phyloP scores from a whole-genome alignment of 2,888 invertebrate genomes.

The Sturmia bella region DNA sequence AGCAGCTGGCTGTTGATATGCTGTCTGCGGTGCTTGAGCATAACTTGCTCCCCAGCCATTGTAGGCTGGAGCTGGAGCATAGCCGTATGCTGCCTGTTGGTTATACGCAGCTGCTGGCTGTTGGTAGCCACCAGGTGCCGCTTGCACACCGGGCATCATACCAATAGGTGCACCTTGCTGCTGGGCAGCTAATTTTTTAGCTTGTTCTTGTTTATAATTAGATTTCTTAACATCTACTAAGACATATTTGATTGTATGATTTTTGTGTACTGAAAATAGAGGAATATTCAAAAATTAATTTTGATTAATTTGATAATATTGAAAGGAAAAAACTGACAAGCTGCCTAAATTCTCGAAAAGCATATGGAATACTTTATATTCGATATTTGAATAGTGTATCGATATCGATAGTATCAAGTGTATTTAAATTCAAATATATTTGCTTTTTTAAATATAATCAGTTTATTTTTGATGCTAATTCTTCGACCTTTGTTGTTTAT shows the following conservation, averaged over 20 bases:
- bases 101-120: constrained; percentile 68
- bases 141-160: constrained; percentile 59
- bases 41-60: constrained; percentile 76
- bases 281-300: background rate
- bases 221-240: constrained; percentile 79
- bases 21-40: constrained; percentile 73
- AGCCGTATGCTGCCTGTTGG: constrained; percentile 80
- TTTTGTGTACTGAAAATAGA: constrained; percentile 73
- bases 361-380: too few species aligned
- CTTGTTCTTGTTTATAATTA: constrained; percentile 75
- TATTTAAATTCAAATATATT: too few species aligned
- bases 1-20: constrained; percentile 74
- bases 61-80: constrained; percentile 71
- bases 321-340: background rate
- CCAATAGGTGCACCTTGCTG: constrained; percentile 69
- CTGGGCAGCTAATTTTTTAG: constrained; percentile 72
- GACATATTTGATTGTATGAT: constrained; percentile 76
- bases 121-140: constrained; percentile 73
- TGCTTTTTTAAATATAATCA: too few species aligned
- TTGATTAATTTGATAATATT: background rate
- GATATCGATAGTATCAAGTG: too few species aligned
- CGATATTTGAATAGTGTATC: too few species aligned
- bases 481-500: too few species aligned
- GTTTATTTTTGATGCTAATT: too few species aligned
- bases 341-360: too few species aligned